Evolutionary conservation across 2,797 vertebrate genomes (phyloP).

Genomic region (Eutrigla gurnardus): DNA sequence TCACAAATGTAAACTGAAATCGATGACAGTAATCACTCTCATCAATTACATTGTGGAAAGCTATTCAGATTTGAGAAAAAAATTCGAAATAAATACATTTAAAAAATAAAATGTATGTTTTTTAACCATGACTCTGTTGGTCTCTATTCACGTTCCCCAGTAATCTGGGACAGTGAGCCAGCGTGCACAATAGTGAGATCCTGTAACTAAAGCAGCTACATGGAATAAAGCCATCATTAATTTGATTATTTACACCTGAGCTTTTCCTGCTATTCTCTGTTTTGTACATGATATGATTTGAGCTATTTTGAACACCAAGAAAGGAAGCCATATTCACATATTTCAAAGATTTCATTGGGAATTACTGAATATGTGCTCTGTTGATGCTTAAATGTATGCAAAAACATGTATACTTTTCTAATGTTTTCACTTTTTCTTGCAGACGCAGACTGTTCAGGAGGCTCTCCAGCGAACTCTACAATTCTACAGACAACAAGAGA

Average conservation of each 20-base stretch:
- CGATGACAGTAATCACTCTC: neutral
- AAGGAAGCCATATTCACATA: neutral
- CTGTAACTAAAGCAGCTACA: constrained; percentile 9
- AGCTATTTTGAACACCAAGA: neutral
- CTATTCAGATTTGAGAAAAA: neutral
- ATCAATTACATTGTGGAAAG: neutral
- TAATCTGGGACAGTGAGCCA: neutral
- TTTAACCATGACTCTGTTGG: neutral
- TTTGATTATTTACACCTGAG: constrained; percentile 8
- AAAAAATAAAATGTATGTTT: neutral
- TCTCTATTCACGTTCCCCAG: too few relatives aligned
- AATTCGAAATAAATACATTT: too few relatives aligned
- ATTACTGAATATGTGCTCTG: neutral
- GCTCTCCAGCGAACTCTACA: constrained; percentile 95
- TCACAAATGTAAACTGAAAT: neutral
- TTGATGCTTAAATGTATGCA: neutral
- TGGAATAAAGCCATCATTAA: constrained; percentile 5
- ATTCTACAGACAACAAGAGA: constrained; percentile 92
- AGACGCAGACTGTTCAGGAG: constrained; percentile 95
- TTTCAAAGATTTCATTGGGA: neutral
- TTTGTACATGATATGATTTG: neutral
- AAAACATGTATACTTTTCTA: neutral
- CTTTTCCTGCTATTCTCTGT: too few relatives aligned
- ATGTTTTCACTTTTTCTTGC: constrained; percentile 40
- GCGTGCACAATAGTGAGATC: neutral